Conservation (phyloP, 2,888 invertebrate genomes). For the Tribolium freemani region DNA sequence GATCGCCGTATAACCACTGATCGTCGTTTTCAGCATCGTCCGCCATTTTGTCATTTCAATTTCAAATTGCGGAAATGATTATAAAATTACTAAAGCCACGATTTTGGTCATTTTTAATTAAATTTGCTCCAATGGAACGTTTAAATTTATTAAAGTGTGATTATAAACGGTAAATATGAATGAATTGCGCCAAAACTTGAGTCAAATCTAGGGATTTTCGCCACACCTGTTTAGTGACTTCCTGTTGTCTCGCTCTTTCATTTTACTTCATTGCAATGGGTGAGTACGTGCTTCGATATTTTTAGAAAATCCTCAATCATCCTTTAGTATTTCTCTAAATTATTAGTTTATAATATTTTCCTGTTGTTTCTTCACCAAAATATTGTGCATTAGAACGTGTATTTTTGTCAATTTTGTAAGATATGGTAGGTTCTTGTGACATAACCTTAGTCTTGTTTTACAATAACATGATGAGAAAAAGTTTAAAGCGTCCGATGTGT, state of each 20-base stretch:
- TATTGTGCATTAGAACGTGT: not conserved
- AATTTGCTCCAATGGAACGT: not conserved
- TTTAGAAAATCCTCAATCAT: conserved; percentile 61
- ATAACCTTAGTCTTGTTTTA: conserved; percentile 23
- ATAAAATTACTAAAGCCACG: not conserved
- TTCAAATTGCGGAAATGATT: not conserved
- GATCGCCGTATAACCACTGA: conserved; percentile 90
- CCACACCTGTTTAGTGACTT: conserved; percentile 45
- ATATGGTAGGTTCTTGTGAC: conserved; percentile 9
- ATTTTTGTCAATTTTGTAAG: conserved; percentile 4
- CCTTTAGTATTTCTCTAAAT: conserved; percentile 42
- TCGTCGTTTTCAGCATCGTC: conserved; percentile 84
- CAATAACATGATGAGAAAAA: conserved; percentile 56
- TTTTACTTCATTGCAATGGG: conserved; percentile 78
- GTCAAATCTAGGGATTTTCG: conserved; percentile 14
- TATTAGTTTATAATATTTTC: conserved; percentile 12
- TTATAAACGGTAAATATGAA: not conserved
- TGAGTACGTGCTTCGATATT: conserved; percentile 68
- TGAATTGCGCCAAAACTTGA: not conserved
- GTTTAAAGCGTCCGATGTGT: conserved; percentile 61
- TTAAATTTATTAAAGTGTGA: not conserved
- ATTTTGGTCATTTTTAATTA: not conserved
- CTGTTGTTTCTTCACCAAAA: not conserved
- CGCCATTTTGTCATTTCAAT: conserved; percentile 69
- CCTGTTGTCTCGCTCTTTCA: conserved; percentile 69